Base-by-base conservation (phyloP, 2,888 invertebrate genomes). In the Augochlorella aurata region DNA sequence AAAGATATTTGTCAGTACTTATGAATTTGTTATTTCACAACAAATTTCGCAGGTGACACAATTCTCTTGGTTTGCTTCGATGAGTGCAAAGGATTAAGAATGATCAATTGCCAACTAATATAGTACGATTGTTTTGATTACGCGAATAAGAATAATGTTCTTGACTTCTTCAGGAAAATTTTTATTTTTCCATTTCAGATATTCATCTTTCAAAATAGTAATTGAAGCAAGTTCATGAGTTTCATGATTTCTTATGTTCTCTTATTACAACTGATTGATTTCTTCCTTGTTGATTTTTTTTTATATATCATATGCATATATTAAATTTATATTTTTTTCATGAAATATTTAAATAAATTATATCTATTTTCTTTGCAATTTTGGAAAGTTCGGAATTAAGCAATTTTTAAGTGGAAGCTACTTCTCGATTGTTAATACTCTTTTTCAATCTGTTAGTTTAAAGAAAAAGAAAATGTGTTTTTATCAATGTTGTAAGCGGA, bases 81-180 rank as follows among this genome's bases (percentile, higher is more conserved):
- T 74, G 24, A 74, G 63, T 81, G 77, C 77, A 77, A 83, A 77
- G 68, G 45, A 74, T 74, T 52, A 50, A 82, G 50, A 44, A 58
- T 52, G 21, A 66, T 61, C 38, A 21, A 65, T 73, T 38, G 38
- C 9, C 58, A 65, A 63, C 24, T 49, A 65, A 47, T 72, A 45
- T n/a, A 14, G 1, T 21, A 66, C 65, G 10, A 74, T 49, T 52
- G 21, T 49, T 81, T 70, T 18, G 29, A 49, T 73, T 24, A 65
- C 52, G n/a, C 49, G 1, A 67, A 16, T 69, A 74, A 69, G 52
- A 66, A 54, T 14, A 16, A 44, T 54, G n/a, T 61, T 29, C 47
- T 65, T 74, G 9, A 52, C 66, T 12, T 38, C 16, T 61, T 67
- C 9, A 29, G 67, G 47, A 47, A n/a, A 74, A 58, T 47, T 50